Conservation (phyloP, 2,888 invertebrate species). For the Uloborus plumipes region DNA sequence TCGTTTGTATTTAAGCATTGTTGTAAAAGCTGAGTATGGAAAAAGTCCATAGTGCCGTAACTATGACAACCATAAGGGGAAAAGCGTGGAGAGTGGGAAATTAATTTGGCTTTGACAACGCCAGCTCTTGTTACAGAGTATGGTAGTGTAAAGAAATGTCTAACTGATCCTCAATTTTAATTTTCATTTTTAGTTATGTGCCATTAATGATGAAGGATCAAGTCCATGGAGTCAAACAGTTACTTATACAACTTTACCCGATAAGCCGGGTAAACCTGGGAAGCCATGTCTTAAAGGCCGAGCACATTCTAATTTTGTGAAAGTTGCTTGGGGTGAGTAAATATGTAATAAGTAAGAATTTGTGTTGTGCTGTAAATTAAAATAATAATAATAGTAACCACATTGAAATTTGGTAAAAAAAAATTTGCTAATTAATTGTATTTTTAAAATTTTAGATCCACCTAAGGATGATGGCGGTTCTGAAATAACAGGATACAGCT, state of each 20-base stretch:
- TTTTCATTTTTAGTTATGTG: conserved; percentile 72
- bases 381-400: not conserved
- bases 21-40: too few relatives aligned
- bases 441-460: conserved; percentile 74
- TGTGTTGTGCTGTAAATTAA: not conserved
- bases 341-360: not conserved
- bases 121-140: too few relatives aligned
- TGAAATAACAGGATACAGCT: conserved; percentile 78
- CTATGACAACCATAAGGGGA: too few relatives aligned
- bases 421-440: not conserved
- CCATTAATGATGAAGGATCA: conserved; percentile 86
- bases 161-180: not conserved
- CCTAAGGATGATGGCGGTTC: conserved; percentile 83
- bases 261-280: conserved; percentile 82
- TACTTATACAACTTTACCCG: conserved; percentile 82
- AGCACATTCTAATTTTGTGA: conserved; percentile 84
- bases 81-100: too few relatives aligned
- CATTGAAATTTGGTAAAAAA: not conserved
- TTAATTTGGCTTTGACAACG: too few relatives aligned
- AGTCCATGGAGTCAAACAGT: conserved; percentile 89
- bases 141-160: too few relatives aligned
- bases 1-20: too few relatives aligned
- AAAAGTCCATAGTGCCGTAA: too few relatives aligned
- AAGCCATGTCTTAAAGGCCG: conserved; percentile 85
- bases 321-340: conserved; percentile 80